Conservation (phyloP, 2,113 vertebrate species). For the Chloropsis cyanopogon region DNA sequence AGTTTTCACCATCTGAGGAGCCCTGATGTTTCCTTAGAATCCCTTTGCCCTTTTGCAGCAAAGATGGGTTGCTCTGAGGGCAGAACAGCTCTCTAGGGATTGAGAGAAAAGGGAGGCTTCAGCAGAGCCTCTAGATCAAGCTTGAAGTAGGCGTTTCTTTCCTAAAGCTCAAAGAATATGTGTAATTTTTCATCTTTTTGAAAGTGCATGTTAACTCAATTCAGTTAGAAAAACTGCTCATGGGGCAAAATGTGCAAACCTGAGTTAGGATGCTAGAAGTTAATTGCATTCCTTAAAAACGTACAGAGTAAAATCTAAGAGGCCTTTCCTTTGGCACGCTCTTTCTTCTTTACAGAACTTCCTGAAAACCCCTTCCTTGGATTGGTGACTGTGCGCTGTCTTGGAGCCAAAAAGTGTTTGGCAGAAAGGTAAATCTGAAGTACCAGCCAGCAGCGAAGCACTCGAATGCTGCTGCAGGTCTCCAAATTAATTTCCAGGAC, state of each 20-base stretch:
- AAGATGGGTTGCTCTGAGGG: background rate
- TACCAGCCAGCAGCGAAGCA: background rate
- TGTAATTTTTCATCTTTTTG: background rate
- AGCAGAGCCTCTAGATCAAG: background rate
- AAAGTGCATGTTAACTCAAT: background rate
- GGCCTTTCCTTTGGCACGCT: background rate
- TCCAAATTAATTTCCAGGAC: background rate
- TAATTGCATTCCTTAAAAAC: background rate
- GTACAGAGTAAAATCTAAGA: background rate
- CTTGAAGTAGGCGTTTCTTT: background rate
- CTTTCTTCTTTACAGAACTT: background rate
- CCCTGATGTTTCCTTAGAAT: conserved; percentile 15
- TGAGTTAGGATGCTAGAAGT: background rate
- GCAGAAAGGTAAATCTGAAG: background rate
- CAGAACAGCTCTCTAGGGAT: background rate
- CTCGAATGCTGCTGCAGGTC: background rate
- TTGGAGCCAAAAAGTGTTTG: background rate
- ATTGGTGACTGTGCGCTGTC: fast-evolving
- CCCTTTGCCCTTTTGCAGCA: background rate
- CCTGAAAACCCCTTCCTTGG: background rate
- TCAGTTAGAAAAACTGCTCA: background rate
- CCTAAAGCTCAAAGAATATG: background rate
- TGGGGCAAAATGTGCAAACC: background rate
- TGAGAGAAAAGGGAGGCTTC: background rate
- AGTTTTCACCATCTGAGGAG: conserved; percentile 28